phyloP scores from a whole-genome alignment of 2,113 vertebrate genomes.

The Corapipo altera region DNA sequence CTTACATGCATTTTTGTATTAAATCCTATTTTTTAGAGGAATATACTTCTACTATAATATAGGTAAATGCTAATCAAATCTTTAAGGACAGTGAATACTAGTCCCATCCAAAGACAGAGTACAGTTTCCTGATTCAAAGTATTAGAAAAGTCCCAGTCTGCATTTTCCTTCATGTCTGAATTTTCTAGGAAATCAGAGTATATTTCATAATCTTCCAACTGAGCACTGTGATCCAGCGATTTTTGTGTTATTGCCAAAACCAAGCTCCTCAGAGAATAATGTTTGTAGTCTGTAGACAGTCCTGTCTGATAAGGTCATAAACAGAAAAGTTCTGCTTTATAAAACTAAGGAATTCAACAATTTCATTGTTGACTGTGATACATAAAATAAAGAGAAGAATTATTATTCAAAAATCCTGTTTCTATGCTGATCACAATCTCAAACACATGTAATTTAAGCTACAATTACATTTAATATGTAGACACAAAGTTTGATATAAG shows the following conservation, averaged over 20 bases:
- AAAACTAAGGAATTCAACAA: background rate
- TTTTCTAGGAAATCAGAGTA: background rate
- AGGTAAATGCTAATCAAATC: background rate
- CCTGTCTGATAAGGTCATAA: background rate
- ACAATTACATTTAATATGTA: background rate
- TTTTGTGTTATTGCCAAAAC: slow-evolving; percentile 1
- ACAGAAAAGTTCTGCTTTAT: background rate
- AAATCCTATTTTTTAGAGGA: background rate
- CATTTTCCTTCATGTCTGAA: background rate
- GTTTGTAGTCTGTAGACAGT: background rate
- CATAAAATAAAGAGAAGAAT: background rate
- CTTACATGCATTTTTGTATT: background rate
- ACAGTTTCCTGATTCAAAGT: background rate
- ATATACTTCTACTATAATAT: background rate
- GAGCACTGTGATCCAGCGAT: background rate
- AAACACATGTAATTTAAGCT: background rate
- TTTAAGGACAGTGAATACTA: background rate
- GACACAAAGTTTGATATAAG: background rate
- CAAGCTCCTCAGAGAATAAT: background rate
- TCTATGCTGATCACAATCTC: background rate
- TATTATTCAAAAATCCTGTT: background rate
- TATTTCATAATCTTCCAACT: background rate
- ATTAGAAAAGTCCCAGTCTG: background rate
- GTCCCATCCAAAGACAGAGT: background rate
- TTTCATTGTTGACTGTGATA: background rate